These are phyloP conservation scores for Dipodomys ordii DNA, from an alignment of 2,113 vertebrate genomes.

Conservation along the genomic window DNA sequence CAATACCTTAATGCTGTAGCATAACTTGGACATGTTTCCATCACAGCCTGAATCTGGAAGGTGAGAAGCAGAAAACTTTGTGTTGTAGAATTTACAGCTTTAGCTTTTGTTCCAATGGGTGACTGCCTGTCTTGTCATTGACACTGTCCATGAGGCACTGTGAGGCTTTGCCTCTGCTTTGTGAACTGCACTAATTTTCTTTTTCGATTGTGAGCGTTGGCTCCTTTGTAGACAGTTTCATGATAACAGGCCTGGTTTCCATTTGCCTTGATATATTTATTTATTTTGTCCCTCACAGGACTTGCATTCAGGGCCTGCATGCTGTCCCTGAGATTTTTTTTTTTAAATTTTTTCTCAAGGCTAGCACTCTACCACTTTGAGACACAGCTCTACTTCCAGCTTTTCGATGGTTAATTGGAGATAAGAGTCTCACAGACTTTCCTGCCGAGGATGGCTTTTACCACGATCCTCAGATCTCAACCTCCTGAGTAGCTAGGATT, in stretches of 20 bases:
- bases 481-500: no score
- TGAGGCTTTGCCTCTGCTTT: background rate
- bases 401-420: no score
- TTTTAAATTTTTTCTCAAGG: no score
- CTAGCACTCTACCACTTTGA: no score
- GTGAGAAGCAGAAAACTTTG: background rate
- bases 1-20: background rate
- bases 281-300: no score
- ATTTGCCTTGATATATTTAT: background rate
- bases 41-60: conserved; percentile 1
- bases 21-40: background rate
- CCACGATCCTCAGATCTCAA: no score
- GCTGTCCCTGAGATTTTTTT: no score
- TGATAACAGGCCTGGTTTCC: background rate
- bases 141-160: background rate
- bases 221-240: background rate
- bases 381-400: no score
- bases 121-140: background rate
- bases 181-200: background rate
- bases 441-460: no score
- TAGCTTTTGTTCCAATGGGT: background rate
- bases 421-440: no score
- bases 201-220: background rate
- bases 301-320: no score
- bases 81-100: background rate